These are phyloP conservation scores for Tringa solitaria DNA, from an alignment of 2,113 vertebrate genomes.

Conservation along the genomic window DNA sequence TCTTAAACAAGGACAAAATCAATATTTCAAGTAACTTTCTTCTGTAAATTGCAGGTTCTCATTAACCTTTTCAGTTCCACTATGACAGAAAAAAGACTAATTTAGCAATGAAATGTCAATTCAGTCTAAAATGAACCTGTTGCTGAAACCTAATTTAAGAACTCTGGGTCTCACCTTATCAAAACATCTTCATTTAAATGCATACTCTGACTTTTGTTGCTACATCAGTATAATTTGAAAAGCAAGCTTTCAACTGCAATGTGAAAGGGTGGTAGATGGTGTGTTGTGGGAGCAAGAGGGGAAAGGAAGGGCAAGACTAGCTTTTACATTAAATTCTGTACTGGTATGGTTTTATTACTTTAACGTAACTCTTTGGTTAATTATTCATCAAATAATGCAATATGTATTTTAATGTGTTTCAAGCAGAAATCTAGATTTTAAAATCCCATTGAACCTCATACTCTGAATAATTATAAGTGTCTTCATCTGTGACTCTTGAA, in stretches of 20 bases:
- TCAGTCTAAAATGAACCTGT: not conserved
- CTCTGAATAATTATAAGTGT: conserved; percentile 8
- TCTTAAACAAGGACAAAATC: not conserved
- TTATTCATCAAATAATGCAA: conserved; percentile 43
- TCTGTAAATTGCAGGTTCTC: not conserved
- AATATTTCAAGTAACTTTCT: not conserved
- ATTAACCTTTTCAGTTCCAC: conserved; percentile 25
- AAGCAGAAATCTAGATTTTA: conserved; percentile 16
- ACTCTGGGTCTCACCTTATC: not conserved
- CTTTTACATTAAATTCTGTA: not conserved
- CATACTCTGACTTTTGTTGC: not conserved
- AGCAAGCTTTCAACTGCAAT: not conserved
- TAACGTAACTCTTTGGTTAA: not conserved
- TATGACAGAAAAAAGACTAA: not conserved
- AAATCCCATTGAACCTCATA: conserved; percentile 16
- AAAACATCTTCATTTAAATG: not conserved
- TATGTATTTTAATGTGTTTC: conserved; percentile 2
- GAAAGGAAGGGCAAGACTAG: not conserved
- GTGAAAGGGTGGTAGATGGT: not conserved
- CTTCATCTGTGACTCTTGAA: conserved; percentile 34
- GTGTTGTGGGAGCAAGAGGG: not conserved
- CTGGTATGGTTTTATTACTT: not conserved
- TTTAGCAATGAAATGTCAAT: conserved; percentile 13
- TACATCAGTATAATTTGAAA: not conserved
- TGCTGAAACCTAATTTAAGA: conserved; percentile 15